Percentiles rank a stretch among this genome's conserved stretches.
phyloP scores from a whole-genome alignment of 1,140 invertebrate genomes.

The Saccostrea glomerata region DNA sequence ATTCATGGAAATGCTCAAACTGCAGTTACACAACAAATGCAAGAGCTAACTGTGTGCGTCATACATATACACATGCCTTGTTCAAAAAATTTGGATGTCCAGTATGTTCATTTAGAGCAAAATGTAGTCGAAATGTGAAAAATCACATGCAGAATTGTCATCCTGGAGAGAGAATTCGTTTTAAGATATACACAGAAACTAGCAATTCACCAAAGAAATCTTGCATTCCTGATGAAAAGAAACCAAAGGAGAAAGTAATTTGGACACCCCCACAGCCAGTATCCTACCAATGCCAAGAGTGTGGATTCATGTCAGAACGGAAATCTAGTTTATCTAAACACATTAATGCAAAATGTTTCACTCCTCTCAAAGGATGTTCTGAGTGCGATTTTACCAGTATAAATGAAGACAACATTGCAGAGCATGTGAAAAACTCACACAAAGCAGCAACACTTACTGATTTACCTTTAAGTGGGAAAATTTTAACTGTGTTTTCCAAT shows the following conservation, averaged over 20 bases:
- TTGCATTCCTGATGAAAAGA: not conserved
- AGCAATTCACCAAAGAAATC: not conserved
- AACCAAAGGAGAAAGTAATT: not conserved
- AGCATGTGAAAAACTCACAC: constrained; percentile 47
- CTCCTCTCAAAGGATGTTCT: constrained; percentile 50
- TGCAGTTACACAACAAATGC: constrained; percentile 28
- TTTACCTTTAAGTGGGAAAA: constrained; percentile 16
- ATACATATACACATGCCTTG: constrained; percentile 35
- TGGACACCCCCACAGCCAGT: not conserved
- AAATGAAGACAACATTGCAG: constrained; percentile 30
- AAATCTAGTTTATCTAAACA: constrained; percentile 47
- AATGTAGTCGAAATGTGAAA: constrained; percentile 28
- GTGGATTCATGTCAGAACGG: constrained; percentile 34
- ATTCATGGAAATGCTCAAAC: constrained; percentile 44
- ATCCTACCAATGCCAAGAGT: constrained; percentile 39
- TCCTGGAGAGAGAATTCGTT: constrained; percentile 10
- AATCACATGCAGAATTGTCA: constrained; percentile 46
- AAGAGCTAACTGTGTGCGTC: constrained; percentile 19
- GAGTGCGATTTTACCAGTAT: constrained; percentile 48
- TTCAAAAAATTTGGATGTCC: constrained; percentile 37
- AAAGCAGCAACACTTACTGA: not conserved
- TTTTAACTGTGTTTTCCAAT: not conserved
- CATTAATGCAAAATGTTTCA: constrained; percentile 42
- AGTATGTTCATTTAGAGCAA: constrained; percentile 42
- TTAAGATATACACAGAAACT: not conserved